phyloP scores from a whole-genome alignment of 1,140 invertebrate genomes.

The Dendroctonus ponderosae region DNA sequence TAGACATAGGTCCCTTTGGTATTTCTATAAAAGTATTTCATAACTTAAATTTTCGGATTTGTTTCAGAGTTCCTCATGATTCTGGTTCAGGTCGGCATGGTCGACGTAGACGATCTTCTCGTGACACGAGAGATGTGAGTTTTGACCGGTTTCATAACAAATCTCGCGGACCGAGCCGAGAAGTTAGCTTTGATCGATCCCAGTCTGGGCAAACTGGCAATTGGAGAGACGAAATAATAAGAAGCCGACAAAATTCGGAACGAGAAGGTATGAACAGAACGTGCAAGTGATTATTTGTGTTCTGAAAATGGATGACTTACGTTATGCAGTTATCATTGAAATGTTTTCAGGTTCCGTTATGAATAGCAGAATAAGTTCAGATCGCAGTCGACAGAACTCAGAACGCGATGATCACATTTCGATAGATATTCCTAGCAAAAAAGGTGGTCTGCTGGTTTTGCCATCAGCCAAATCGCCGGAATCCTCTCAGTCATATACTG shows the following conservation, averaged over 20 bases:
- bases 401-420: slow-evolving; percentile 25
- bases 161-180: slow-evolving; percentile 43
- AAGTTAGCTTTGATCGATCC: slow-evolving; percentile 45
- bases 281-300: background rate
- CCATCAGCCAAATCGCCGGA: slow-evolving; percentile 36
- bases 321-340: too few species aligned
- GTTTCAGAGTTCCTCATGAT: slow-evolving; percentile 45
- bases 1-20: too few species aligned
- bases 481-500: slow-evolving; percentile 5
- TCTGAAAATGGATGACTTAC: too few species aligned
- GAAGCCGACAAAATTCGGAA: slow-evolving; percentile 42
- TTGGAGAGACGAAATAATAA: slow-evolving; percentile 47
- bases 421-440: slow-evolving; percentile 36
- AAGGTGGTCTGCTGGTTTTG: slow-evolving; percentile 43
- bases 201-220: slow-evolving; percentile 38
- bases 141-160: slow-evolving; percentile 41
- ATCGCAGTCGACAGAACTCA: slow-evolving; percentile 36
- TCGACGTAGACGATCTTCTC: slow-evolving; percentile 34
- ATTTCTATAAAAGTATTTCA: too few species aligned
- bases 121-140: slow-evolving; percentile 41
- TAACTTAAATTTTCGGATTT: too few species aligned
- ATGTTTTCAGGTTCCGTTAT: slow-evolving; percentile 10
- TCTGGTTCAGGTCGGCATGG: slow-evolving; percentile 14
- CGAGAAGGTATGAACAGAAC: slow-evolving; percentile 20
- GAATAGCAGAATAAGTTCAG: slow-evolving; percentile 14